These are phyloP conservation scores for Augochlora pura DNA, from an alignment of 1,140 invertebrate genomes.

Conservation along the genomic window DNA sequence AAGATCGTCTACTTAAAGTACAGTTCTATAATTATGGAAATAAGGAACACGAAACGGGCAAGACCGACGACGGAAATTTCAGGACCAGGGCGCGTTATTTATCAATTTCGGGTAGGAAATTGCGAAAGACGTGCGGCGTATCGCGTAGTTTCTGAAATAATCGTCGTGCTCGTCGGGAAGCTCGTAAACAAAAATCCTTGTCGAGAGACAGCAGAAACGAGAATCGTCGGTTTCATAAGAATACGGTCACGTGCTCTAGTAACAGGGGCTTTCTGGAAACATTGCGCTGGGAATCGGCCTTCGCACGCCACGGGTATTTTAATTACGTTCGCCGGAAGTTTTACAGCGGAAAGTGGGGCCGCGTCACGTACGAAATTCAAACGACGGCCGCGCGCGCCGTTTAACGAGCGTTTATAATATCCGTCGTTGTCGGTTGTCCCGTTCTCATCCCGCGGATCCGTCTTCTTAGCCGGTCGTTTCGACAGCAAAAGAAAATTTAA, in stretches of 20 bases:
- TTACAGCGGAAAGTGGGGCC: not conserved
- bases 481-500: constrained; percentile 38
- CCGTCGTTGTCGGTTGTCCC: constrained; percentile 1
- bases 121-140: too few species aligned
- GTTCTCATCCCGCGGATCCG: not conserved
- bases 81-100: too few species aligned
- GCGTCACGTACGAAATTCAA: constrained; percentile 41
- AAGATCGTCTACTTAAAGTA: too few species aligned
- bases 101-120: too few species aligned
- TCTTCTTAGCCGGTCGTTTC: constrained; percentile 8
- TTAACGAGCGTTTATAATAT: constrained; percentile 46
- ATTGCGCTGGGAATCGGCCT: not conserved
- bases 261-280: not conserved
- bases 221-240: not conserved
- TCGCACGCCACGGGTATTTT: constrained; percentile 2
- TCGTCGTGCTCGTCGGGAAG: not conserved
- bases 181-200: not conserved
- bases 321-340: constrained; percentile 27
- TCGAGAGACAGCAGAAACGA: too few species aligned
- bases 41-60: too few species aligned
- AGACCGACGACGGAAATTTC: too few species aligned
- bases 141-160: too few species aligned
- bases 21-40: too few species aligned
- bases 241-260: not conserved
- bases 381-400: constrained; percentile 9